phyloP scores from a whole-genome alignment of 2,888 invertebrate genomes.

The Clusia tigrina region DNA sequence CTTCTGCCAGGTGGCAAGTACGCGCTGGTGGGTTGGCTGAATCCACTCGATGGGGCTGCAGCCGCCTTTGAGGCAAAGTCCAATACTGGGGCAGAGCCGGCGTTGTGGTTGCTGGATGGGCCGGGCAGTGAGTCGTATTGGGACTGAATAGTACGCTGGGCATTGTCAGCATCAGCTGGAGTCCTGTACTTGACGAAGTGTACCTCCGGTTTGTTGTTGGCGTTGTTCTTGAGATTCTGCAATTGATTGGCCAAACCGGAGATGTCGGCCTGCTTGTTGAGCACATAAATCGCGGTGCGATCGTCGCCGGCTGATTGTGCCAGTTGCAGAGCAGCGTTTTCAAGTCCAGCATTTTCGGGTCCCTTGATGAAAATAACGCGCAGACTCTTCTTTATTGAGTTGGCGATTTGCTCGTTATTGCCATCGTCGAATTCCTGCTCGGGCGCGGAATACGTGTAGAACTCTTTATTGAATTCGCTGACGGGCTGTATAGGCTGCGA shows the following conservation, averaged over 20 bases:
- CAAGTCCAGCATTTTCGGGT: constrained; percentile 55
- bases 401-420: constrained; percentile 41
- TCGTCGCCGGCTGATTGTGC: constrained; percentile 52
- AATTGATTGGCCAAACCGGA: constrained; percentile 48
- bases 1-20: constrained; percentile 52
- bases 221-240: constrained; percentile 44
- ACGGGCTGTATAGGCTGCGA: constrained; percentile 36
- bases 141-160: constrained; percentile 55
- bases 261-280: constrained; percentile 56
- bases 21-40: constrained; percentile 38
- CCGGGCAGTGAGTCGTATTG: constrained; percentile 54
- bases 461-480: constrained; percentile 49
- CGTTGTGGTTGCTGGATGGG: constrained; percentile 46
- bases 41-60: constrained; percentile 23
- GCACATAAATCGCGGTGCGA: constrained; percentile 56
- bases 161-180: constrained; percentile 56
- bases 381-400: constrained; percentile 48
- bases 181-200: constrained; percentile 61
- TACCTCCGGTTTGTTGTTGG: constrained; percentile 52
- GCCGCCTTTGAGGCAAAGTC: constrained; percentile 47
- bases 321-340: constrained; percentile 54
- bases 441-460: constrained; percentile 55
- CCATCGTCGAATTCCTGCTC: constrained; percentile 52
- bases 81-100: constrained; percentile 49
- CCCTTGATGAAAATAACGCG: constrained; percentile 62